Conservation (phyloP, 2,888 invertebrate genomes). For the Lasioglossum figueresi region DNA sequence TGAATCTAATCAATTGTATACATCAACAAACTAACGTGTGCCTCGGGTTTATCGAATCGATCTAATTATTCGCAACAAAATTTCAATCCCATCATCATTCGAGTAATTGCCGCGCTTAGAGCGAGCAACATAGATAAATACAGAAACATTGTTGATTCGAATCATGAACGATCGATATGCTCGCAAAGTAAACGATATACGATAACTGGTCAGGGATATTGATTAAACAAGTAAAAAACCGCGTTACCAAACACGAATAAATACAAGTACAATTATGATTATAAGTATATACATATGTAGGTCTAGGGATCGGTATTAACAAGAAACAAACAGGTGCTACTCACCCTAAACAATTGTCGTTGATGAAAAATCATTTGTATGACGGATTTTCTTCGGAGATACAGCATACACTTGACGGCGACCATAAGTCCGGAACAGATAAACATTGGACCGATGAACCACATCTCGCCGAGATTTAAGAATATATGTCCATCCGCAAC, state of each 20-base stretch:
- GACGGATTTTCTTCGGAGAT: slow-evolving; percentile 87
- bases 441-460: slow-evolving; percentile 88
- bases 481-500: slow-evolving; percentile 86
- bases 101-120: slow-evolving; percentile 4
- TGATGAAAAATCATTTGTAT: slow-evolving; percentile 88
- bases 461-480: slow-evolving; percentile 88
- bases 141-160: neutral
- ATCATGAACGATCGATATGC: neutral
- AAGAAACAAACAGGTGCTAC: slow-evolving; percentile 59
- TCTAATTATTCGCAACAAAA: neutral
- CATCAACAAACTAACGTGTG: neutral
- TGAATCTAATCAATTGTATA: slow-evolving; percentile 10
- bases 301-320: neutral
- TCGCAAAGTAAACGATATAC: neutral
- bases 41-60: neutral
- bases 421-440: slow-evolving; percentile 89
- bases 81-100: neutral
- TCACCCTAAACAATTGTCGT: slow-evolving; percentile 87
- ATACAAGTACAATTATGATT: neutral
- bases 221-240: neutral
- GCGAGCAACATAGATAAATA: neutral
- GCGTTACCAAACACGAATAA: neutral
- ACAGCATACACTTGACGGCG: slow-evolving; percentile 88
- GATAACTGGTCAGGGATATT: neutral
- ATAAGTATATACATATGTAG: neutral